Evolutionary conservation across 2,113 vertebrate genomes (phyloP).

Genomic region (Chaetops frenatus): DNA sequence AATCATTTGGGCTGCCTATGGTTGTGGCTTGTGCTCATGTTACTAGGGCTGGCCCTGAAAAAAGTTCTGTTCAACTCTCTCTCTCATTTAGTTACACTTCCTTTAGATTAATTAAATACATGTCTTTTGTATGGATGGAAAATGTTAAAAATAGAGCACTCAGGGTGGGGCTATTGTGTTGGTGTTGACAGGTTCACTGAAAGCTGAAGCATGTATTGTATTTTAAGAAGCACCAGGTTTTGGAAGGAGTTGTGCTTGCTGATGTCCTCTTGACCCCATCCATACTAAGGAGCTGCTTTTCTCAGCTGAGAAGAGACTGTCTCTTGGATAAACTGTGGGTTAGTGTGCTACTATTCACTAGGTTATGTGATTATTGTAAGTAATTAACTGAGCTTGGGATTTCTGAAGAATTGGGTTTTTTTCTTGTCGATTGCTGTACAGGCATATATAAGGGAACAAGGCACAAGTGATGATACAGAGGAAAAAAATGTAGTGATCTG

Average conservation of each 20-base stretch:
- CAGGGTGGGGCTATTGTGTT: neutral
- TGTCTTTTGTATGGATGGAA: slow-evolving; percentile 26
- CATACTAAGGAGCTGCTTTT: neutral
- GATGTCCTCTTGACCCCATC: neutral
- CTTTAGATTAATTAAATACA: neutral
- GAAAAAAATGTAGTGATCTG: neutral
- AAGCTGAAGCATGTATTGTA: neutral
- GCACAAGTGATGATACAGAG: neutral
- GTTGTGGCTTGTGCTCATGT: neutral
- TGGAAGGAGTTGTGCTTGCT: neutral
- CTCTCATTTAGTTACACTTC: neutral
- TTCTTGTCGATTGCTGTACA: neutral
- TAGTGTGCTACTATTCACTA: neutral
- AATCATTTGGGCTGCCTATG: fast-evolving
- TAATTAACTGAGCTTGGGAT: neutral
- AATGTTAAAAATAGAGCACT: slow-evolving; percentile 43
- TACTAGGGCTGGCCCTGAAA: neutral
- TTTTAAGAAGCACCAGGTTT: slow-evolving; percentile 4
- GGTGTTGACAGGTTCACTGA: neutral
- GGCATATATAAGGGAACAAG: neutral
- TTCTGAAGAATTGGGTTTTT: neutral
- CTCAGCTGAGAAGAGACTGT: neutral
- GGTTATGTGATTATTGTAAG: neutral
- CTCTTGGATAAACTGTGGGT: neutral
- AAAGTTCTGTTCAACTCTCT: neutral